Evolutionary conservation across 2,888 invertebrate species (phyloP).

Genomic region (Stenurella melanura): DNA sequence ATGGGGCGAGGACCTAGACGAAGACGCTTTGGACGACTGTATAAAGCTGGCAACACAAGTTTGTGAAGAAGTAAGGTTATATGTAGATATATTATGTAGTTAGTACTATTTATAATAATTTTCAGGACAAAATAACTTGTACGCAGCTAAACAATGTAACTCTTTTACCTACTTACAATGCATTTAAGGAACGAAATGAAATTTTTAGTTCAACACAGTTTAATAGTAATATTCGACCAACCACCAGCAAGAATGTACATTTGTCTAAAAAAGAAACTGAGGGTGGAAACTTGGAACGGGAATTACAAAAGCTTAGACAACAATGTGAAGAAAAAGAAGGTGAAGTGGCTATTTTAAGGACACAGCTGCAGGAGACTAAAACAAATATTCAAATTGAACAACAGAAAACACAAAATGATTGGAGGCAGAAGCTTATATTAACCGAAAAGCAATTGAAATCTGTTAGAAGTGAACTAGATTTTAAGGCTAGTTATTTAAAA

Average conservation of each 20-base stretch:
- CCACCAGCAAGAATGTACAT: conserved; percentile 42
- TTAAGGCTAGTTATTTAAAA: conserved; percentile 73
- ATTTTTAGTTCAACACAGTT: conserved; percentile 55
- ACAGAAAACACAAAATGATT: conserved; percentile 73
- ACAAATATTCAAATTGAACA: conserved; percentile 72
- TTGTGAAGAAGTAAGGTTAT: conserved; percentile 57
- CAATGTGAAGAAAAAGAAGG: conserved; percentile 77
- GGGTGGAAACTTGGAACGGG: conserved; percentile 52
- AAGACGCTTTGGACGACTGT: conserved; percentile 66
- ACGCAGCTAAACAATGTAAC: conserved; percentile 52
- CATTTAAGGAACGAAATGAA: conserved; percentile 58
- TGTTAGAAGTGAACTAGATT: conserved; percentile 76
- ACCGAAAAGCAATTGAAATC: conserved; percentile 73
- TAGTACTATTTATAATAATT: conserved; percentile 23
- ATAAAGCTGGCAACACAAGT: conserved; percentile 67
- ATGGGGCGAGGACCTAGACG: conserved; percentile 67
- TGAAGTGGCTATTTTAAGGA: conserved; percentile 76
- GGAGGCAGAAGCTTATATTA: conserved; percentile 73
- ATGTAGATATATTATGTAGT: neutral
- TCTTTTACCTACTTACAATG: conserved; percentile 61
- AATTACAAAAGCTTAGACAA: conserved; percentile 67
- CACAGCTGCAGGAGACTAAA: conserved; percentile 75
- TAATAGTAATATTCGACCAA: conserved; percentile 33
- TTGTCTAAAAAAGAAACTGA: conserved; percentile 41
- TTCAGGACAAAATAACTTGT: conserved; percentile 47